Percentiles rank a stretch among this genome's conserved stretches.
phyloP scores from a whole-genome alignment of 2,797 vertebrate species.

The Mormyrops boulengeri region DNA sequence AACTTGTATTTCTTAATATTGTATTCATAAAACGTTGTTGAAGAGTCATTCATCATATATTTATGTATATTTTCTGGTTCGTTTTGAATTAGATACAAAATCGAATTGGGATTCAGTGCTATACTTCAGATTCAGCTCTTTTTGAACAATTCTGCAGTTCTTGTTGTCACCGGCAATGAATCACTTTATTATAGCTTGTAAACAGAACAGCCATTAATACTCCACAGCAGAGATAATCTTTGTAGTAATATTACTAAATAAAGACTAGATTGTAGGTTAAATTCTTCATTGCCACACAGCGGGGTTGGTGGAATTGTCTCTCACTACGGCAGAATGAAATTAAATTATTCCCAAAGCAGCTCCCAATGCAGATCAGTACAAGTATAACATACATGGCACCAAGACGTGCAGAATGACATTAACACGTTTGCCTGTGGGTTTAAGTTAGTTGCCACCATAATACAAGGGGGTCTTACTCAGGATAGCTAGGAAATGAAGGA shows the following conservation, averaged over 20 bases:
- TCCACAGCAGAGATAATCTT: background rate
- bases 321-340: background rate
- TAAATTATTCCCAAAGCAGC: background rate
- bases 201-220: background rate
- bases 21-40: background rate
- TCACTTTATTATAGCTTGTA: constrained; percentile 9
- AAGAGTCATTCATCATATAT: background rate
- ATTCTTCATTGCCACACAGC: background rate
- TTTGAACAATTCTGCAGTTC: background rate
- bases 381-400: background rate
- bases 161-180: background rate
- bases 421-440: background rate
- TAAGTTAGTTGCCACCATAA: background rate
- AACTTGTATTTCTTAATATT: background rate
- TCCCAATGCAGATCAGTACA: background rate
- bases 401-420: background rate
- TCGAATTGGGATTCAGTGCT: background rate
- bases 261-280: background rate
- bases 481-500: background rate
- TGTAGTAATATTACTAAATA: constrained; percentile 11
- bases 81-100: background rate
- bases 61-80: background rate
- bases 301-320: background rate
- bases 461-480: background rate
- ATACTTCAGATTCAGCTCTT: background rate